Base-by-base conservation (phyloP, 2,113 vertebrate species). In the Eclectus roratus region DNA sequence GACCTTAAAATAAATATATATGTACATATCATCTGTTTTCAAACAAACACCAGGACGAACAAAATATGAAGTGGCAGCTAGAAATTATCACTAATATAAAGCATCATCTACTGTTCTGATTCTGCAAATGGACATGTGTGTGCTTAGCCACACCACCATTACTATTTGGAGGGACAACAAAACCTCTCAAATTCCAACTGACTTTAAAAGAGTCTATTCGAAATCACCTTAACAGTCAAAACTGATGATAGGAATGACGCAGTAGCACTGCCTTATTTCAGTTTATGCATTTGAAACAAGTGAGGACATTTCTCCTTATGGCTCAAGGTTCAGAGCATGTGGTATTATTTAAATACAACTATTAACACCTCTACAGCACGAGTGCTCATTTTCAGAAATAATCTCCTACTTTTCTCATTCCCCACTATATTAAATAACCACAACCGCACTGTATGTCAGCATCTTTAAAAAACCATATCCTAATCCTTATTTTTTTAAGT, bases 71-170 rank as follows among this genome's bases (percentile, higher is more conserved):
- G 24, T 10, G 7, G 39, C 41, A 74, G 23, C 39, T 74, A n/a
- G 13, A 68, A 56, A 37, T 27, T 41, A 7, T 47, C 82, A 20
- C 29, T 24, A 11, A 56, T 27, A 18, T 4, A 41, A 77, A 68
- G 44, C 39, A 43, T 41, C 25, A 25, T 8, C 46, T 81, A 35
- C 23, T 80, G 31, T 46, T 88, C 68, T 18, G 16, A 16, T 37
- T 29, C 43, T 47, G 50, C 23, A 60, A 29, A n/a, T 5, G 39
- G 11, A 44, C 17, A 3, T 5, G 7, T 1, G 2, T 25, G 35
- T 1, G 2, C 37, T 53, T 37, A 70, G 47, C 44, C 6, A 29
- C 1, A 2, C 2, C 17, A 17, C 13, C 18, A 4, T 24, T 14
- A 13, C 16, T 20, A 3, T 29, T 52, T 23, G 39, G 28, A 53